Evolutionary conservation across 2,113 vertebrate species (phyloP).

Genomic region (Rhizomys pruinosus): DNA sequence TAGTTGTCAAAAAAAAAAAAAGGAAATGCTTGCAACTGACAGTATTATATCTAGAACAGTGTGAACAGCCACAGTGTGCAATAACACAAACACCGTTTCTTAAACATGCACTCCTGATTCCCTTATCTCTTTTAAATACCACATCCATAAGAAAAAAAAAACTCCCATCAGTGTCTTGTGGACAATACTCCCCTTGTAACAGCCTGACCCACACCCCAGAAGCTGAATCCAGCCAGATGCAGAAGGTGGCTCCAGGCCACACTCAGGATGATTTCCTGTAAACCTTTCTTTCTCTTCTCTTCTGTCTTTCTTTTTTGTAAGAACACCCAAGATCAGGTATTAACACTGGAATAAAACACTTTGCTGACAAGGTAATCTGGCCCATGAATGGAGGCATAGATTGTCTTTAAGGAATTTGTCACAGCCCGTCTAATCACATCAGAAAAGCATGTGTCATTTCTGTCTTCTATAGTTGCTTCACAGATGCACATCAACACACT

Average conservation of each 20-base stretch:
- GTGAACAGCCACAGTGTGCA: neutral
- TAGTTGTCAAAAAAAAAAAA: neutral
- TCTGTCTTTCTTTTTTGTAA: no score
- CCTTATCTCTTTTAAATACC: constrained; percentile 12
- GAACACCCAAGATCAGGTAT: neutral
- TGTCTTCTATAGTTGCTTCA: neutral
- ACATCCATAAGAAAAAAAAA: neutral
- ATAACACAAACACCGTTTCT: neutral
- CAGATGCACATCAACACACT: neutral
- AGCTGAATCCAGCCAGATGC: neutral
- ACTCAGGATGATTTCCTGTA: no score
- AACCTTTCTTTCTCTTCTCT: neutral
- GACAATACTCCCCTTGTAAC: neutral
- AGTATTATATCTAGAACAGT: neutral
- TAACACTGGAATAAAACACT: neutral
- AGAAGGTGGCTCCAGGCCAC: neutral
- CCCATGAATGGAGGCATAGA: neutral
- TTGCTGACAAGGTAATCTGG: neutral
- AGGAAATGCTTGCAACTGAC: neutral
- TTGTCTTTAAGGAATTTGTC: neutral
- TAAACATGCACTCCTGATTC: neutral
- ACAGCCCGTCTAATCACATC: neutral
- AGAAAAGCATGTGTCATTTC: neutral
- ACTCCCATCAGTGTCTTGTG: neutral
- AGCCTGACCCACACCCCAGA: neutral